Evolutionary conservation across 2,888 invertebrate genomes (phyloP).

Genomic region (Hyposoter dolosus): DNA sequence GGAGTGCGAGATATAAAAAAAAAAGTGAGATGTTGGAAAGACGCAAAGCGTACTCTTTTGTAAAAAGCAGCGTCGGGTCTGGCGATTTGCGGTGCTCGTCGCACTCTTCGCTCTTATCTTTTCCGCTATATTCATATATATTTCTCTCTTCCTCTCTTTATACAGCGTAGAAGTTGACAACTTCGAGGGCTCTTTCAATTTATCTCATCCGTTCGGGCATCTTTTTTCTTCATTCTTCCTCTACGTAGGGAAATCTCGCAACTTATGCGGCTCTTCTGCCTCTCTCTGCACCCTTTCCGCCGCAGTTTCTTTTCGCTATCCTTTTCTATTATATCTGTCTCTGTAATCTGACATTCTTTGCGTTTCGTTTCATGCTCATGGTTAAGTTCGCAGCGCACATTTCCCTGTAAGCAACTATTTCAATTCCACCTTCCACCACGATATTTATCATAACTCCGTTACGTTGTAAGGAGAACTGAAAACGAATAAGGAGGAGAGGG

Average conservation of each 20-base stretch:
- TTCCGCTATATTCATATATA: background rate
- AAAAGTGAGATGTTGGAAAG: slow-evolving; percentile 38
- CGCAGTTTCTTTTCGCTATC: background rate
- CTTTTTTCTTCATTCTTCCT: slow-evolving; percentile 69
- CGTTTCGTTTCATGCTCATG: slow-evolving; percentile 16
- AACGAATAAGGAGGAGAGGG: slow-evolving; percentile 36
- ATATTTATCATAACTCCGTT: slow-evolving; percentile 59
- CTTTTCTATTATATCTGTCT: slow-evolving; percentile 13
- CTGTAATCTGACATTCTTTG: background rate
- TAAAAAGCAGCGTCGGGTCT: slow-evolving; percentile 35
- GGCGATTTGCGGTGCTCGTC: slow-evolving; percentile 58
- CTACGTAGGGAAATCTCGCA: background rate
- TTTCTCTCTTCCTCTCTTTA: slow-evolving; percentile 46
- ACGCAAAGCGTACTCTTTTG: slow-evolving; percentile 58
- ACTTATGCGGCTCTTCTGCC: background rate
- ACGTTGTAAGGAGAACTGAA: slow-evolving; percentile 29
- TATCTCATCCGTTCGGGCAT: slow-evolving; percentile 81
- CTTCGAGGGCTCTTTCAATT: slow-evolving; percentile 84
- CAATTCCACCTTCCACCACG: slow-evolving; percentile 41
- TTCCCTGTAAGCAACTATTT: slow-evolving; percentile 48
- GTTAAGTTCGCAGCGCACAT: slow-evolving; percentile 15
- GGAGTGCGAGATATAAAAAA: slow-evolving; percentile 29
- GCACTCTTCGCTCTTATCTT: slow-evolving; percentile 38
- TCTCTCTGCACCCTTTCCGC: background rate
- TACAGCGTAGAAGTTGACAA: slow-evolving; percentile 80